Percentiles rank a stretch among this genome's conserved stretches.
Conservation (phyloP, 2,888 invertebrate genomes). For the Eucera pruinosa region DNA sequence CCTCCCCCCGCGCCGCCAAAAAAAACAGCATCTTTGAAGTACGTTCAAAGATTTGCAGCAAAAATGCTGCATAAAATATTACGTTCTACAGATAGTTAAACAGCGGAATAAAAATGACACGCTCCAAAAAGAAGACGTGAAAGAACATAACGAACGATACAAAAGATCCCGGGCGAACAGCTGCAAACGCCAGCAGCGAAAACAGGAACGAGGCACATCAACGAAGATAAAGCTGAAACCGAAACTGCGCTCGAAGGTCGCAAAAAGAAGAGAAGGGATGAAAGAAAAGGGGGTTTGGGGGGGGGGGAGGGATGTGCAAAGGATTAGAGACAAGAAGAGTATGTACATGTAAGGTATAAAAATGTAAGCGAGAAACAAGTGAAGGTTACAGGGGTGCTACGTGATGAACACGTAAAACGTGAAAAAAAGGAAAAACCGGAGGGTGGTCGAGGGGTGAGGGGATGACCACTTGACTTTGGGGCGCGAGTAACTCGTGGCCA, state of each 20-base stretch:
- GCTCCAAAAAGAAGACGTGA: not conserved
- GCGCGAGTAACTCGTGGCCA: slow-evolving; percentile 43
- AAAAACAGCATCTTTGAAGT: too few relatives aligned
- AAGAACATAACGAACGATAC: not conserved
- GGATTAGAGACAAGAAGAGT: too few relatives aligned
- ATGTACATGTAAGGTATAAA: too few relatives aligned
- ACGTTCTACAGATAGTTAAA: too few relatives aligned
- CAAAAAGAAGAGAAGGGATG: not conserved
- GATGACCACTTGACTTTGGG: slow-evolving; percentile 61
- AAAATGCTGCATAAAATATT: too few relatives aligned
- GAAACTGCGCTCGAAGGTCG: not conserved
- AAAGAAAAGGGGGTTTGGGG: not conserved
- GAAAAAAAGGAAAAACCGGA: slow-evolving; percentile 31
- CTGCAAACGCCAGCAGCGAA: not conserved
- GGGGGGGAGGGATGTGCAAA: too few relatives aligned
- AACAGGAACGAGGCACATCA: not conserved
- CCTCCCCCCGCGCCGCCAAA: too few relatives aligned
- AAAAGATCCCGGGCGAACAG: not conserved
- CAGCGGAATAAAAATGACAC: not conserved
- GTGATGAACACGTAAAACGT: slow-evolving; percentile 39
- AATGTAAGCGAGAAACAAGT: slow-evolving; percentile 23
- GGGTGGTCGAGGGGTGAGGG: slow-evolving; percentile 22
- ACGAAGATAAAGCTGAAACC: not conserved
- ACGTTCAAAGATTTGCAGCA: too few relatives aligned
- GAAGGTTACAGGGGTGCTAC: slow-evolving; percentile 6